These are phyloP conservation scores for Echeneis naucrates DNA, from an alignment of 2,797 vertebrate species.

Conservation along the genomic window DNA sequence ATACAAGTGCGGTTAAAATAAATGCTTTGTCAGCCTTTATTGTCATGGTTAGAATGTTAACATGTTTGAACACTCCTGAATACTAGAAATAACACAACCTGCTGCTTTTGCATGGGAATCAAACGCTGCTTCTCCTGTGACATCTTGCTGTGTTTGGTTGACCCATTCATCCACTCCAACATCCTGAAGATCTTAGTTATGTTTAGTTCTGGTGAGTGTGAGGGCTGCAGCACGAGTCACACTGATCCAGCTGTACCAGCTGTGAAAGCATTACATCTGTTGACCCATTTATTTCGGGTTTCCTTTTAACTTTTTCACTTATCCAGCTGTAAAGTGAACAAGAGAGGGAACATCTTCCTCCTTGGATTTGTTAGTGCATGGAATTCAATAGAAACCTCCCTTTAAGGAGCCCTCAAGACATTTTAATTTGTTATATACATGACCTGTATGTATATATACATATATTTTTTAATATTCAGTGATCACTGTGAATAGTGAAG, in stretches of 20 bases:
- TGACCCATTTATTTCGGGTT: neutral
- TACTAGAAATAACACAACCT: no score
- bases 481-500: constrained; percentile 56
- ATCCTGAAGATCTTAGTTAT: no score
- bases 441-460: no score
- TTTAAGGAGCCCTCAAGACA: neutral
- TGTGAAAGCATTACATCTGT: neutral
- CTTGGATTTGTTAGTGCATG: constrained; percentile 23
- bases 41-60: no score
- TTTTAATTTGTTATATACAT: constrained; percentile 22
- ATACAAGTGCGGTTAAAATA: no score
- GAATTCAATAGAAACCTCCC: neutral
- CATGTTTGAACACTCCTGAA: no score
- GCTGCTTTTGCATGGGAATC: neutral
- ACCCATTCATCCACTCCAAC: no score
- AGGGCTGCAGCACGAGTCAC: neutral
- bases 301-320: neutral
- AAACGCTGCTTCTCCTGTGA: neutral
- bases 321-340: neutral
- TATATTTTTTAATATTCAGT: constrained; percentile 57
- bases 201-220: neutral
- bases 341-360: neutral
- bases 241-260: neutral
- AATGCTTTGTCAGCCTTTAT: no score
- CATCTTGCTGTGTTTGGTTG: neutral